A percentile compares a stretch with the other conserved stretches of the same genome.
These are phyloP conservation scores for Drosophila kanekoi DNA, from an alignment of 2,888 invertebrate species.

Conservation along the genomic window DNA sequence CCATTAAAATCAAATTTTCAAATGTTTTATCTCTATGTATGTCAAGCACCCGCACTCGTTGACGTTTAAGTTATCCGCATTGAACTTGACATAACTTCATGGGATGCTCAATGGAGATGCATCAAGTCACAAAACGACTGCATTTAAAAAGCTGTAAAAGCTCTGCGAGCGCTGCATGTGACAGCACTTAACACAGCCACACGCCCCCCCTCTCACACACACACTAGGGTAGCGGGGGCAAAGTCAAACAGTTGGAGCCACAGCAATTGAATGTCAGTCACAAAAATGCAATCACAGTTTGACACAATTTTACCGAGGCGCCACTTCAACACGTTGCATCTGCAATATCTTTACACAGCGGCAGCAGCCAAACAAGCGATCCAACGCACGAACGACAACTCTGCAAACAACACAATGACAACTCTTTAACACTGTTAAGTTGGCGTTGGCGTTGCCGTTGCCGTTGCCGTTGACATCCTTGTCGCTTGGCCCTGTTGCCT, in stretches of 20 bases:
- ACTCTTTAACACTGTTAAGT: conserved; percentile 79
- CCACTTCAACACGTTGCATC: conserved; percentile 81
- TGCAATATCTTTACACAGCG: conserved; percentile 72
- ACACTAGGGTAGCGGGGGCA: conserved; percentile 22
- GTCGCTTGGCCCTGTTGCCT: conserved; percentile 31
- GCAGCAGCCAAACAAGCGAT: conserved; percentile 37
- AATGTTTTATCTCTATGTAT: conserved; percentile 3
- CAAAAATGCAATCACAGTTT: conserved; percentile 80
- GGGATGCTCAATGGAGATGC: conserved; percentile 44
- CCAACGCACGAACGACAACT: conserved; percentile 67
- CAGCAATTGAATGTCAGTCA: conserved; percentile 79
- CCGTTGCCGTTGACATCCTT: conserved; percentile 33
- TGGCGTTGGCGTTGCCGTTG: conserved; percentile 37
- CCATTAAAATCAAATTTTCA: neutral
- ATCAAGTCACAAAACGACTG: conserved; percentile 48
- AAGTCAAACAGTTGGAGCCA: conserved; percentile 56
- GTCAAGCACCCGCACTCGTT: conserved; percentile 12
- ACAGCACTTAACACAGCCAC: conserved; percentile 51
- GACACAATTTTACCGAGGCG: conserved; percentile 78
- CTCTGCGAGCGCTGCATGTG: conserved; percentile 36
- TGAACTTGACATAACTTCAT: conserved; percentile 52
- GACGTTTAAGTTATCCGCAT: conserved; percentile 32
- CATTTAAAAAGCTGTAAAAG: conserved; percentile 60
- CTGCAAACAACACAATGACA: conserved; percentile 77
- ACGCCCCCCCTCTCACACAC: conserved; percentile 10